Base-by-base conservation (phyloP, 2,888 invertebrate genomes). In the Amphipoea oculea region DNA sequence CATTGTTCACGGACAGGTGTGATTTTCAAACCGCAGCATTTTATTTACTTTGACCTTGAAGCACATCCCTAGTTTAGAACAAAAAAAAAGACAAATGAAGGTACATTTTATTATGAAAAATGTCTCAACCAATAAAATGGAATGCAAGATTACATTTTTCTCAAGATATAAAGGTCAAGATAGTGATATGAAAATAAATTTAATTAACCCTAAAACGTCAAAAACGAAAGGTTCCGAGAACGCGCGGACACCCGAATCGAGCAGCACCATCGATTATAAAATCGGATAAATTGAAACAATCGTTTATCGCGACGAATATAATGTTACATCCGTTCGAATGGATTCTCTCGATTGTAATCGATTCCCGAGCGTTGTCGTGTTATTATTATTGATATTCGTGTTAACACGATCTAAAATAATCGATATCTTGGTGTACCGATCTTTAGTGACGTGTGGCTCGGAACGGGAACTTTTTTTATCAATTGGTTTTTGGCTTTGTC, bases 301-400 rank as follows among this genome's bases (percentile, higher is more conserved):
- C 88, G 91, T 85, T 89, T 88, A 91, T 91, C 90, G 90, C 89
- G 89, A 88, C 89, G 88, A 90, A 90, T 92, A 90, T 92, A 91
- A 92, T 90, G 91, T 92, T 92, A 91, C 93, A 91, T 89, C 81
- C 89, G 73, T 85, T 85, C 81, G 82, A 89, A 77, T 87, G 82
- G 84, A 83, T 81, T 86, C 85, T 82, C 81, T 84, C 88, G 92
- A 92, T 92, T 90, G 91, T 91, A 89, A 93, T 93, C 93, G 91
- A 91, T 91, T 90, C 91, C 83, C 91, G 88, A 86, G 88, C 89
- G 87, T 86, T 88, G 87, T 88, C 88, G 90, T 90, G 89, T 90
- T 89, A 89, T 89, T 89, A 90, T 90, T 90, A 90, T 90, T 90
- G 90, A 90, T 90, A 90, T 89, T 89, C 88, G 85, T 89, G 89